Percentiles rank a stretch among this genome's conserved stretches.
Conservation (phyloP, 2,888 invertebrate genomes). For the Yponomeuta plumbellus region DNA sequence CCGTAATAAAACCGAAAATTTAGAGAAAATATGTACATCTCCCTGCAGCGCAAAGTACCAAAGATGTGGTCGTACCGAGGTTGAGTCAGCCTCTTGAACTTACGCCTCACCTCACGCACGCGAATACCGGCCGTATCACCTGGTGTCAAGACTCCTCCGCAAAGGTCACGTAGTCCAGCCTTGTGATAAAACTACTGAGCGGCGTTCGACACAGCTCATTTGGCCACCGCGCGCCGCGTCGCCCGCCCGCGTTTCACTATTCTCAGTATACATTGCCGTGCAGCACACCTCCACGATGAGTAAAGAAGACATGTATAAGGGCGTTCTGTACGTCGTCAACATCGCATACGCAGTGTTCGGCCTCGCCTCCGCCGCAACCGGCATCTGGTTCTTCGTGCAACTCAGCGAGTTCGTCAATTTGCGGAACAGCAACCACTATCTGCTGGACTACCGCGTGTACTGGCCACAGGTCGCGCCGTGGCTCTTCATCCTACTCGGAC, state of each 20-base stretch:
- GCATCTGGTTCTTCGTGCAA: slow-evolving; percentile 71
- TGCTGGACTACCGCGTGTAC: slow-evolving; percentile 65
- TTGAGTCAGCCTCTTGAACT: slow-evolving; percentile 2
- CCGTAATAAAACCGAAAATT: neutral
- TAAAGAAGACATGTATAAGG: slow-evolving; percentile 62
- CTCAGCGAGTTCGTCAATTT: slow-evolving; percentile 59
- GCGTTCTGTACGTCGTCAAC: slow-evolving; percentile 60
- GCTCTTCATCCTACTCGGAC: slow-evolving; percentile 62
- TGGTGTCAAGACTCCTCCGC: slow-evolving; percentile 25
- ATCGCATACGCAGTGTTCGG: slow-evolving; percentile 65
- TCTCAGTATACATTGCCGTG: slow-evolving; percentile 5
- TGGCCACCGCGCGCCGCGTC: neutral
- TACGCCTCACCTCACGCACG: neutral
- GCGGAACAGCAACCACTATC: slow-evolving; percentile 65
- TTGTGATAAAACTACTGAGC: slow-evolving; percentile 17
- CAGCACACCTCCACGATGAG: slow-evolving; percentile 38
- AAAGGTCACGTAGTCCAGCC: slow-evolving; percentile 25
- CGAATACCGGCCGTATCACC: neutral
- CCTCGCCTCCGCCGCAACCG: slow-evolving; percentile 59
- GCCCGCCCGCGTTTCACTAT: neutral
- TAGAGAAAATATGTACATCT: neutral
- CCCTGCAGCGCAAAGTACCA: neutral
- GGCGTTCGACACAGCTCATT: neutral
- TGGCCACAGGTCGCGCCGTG: slow-evolving; percentile 72
- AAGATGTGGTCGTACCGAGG: neutral